These are phyloP conservation scores for Anser brachyrhynchus DNA, from an alignment of 2,113 vertebrate species.

Conservation along the genomic window DNA sequence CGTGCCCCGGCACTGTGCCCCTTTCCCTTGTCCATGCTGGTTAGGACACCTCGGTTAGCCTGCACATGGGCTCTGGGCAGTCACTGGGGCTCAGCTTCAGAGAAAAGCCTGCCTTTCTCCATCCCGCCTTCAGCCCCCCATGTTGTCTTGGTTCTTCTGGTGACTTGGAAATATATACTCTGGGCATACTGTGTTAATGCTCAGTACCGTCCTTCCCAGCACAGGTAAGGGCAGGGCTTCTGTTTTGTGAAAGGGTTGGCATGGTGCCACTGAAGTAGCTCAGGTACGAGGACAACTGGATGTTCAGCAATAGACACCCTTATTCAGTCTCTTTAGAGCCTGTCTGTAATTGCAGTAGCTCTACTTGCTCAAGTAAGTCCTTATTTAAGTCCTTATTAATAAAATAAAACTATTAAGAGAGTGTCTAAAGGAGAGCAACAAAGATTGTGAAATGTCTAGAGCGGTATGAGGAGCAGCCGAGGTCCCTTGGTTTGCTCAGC, in stretches of 20 bases:
- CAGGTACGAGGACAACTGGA: not conserved
- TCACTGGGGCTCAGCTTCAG: not conserved
- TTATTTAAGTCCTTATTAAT: not conserved
- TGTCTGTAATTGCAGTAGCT: not conserved
- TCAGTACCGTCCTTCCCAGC: not conserved
- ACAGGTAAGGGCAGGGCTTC: not conserved
- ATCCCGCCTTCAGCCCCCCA: not conserved
- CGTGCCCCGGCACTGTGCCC: not conserved
- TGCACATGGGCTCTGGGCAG: fast-evolving
- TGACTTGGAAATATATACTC: not conserved
- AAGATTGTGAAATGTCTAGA: not conserved
- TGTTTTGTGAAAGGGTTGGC: not conserved
- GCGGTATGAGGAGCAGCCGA: not conserved
- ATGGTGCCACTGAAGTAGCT: not conserved
- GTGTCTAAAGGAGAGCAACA: not conserved
- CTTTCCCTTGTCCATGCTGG: not conserved
- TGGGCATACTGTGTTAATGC: fast-evolving
- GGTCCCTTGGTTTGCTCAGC: not conserved
- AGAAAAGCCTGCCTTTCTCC: not conserved
- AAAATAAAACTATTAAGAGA: not conserved
- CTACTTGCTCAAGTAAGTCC: not conserved
- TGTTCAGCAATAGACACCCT: not conserved
- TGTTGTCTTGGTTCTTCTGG: not conserved
- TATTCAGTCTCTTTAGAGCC: not conserved
- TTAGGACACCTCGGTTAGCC: not conserved